Base-by-base conservation (phyloP, 2,797 vertebrate genomes). In the Sebastes cheni region DNA sequence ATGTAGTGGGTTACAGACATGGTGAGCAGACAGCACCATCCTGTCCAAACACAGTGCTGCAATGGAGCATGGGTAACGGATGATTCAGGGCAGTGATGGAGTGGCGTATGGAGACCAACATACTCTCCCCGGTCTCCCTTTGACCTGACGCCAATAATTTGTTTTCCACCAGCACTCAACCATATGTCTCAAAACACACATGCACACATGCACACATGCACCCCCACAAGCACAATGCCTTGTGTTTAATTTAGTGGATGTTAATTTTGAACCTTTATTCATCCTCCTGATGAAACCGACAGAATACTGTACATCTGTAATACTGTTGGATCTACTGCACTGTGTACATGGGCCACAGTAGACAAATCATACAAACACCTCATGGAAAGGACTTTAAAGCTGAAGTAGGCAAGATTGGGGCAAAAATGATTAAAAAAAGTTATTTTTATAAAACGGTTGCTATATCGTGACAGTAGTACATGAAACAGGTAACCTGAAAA, bases 101-200 rank as follows among this genome's bases (percentile, higher is more conserved):
- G 78, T n/a, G 83, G 73, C 1, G 59, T 71, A 78, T 16, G 8
- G 84, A 79, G 83, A 85, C 61, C 30, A 64, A 68, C 80, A 82
- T 88, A 6, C 71, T 67, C 80, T 83, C 67, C 46, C 67, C 10
- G 23, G 73, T 59, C 68, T 83, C 10, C 1, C 61, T 83, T 70
- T 87, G 82, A 85, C 80, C 70, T 76, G 42, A 27, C 30, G 88
- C 87, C 86, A 87, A 81, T 82, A 73, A 82, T 82, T 50, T 85
- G 82, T 77, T 88, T 75, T 84, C 76, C 79, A 73, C 59, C 58
- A 61, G 71, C n/a, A 3, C 59, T 32, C 16, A 5, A 58, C 81
- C 82, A 89, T 85, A 78, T 81, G 83, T 67, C 55, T 67, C 46
- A 70, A 61, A 74, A 76, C 23, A 56, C 22, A 54, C 61, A 62